phyloP scores from a whole-genome alignment of 1,140 invertebrate species.

The Propsilocerus akamusi region DNA sequence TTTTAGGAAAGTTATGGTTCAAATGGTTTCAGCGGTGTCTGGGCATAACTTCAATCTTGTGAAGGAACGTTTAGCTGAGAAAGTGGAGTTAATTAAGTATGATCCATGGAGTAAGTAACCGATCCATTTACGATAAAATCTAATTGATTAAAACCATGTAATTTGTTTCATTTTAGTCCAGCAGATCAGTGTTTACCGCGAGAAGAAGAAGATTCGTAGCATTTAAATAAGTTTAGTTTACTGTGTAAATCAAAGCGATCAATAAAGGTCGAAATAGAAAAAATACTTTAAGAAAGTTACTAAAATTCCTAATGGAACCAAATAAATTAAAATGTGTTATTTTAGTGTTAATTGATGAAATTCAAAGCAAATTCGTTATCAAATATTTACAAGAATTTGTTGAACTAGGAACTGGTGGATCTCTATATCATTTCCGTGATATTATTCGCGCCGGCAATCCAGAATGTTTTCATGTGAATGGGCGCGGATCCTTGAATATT shows the following conservation, averaged over 20 bases:
- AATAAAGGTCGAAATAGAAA: no score
- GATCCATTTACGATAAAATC: neutral
- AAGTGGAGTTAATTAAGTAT: neutral
- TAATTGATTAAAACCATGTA: neutral
- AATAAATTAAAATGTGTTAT: slow-evolving; percentile 55
- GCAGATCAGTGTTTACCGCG: neutral
- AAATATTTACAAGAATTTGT: slow-evolving; percentile 91
- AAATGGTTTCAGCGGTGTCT: neutral
- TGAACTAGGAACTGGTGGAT: slow-evolving; percentile 87
- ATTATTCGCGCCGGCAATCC: slow-evolving; percentile 82
- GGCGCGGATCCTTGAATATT: no score
- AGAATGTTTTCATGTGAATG: slow-evolving; percentile 83
- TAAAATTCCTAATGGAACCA: no score
- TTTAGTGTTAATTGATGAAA: slow-evolving; percentile 66
- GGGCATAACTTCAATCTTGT: neutral
- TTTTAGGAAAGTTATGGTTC: neutral
- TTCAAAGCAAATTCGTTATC: slow-evolving; percentile 44
- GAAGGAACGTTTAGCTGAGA: neutral
- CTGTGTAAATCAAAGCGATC: no score
- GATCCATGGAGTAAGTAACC: neutral
- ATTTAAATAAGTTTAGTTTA: no score
- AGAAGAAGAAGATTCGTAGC: neutral
- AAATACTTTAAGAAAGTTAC: no score
- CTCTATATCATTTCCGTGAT: slow-evolving; percentile 93
- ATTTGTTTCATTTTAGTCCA: neutral